Conservation (phyloP, 2,113 vertebrate species). For the Clinocottus analis region DNA sequence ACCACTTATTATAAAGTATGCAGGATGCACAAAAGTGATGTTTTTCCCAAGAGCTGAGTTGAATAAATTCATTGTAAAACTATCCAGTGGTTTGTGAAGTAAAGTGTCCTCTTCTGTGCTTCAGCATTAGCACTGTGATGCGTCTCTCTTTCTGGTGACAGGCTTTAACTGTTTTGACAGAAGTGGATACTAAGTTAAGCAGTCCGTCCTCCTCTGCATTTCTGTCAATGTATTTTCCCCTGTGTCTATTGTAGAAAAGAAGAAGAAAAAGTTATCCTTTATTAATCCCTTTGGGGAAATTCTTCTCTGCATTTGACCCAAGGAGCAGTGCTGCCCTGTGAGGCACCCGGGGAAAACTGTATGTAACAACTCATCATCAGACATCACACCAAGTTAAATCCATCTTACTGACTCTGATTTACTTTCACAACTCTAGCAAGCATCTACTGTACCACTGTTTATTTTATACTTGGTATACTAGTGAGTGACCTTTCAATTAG, state of each 20-base stretch:
- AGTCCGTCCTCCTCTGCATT: background rate
- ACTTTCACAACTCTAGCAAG: background rate
- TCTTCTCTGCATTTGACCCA: too few species aligned
- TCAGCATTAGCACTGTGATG: background rate
- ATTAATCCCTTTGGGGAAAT: too few species aligned
- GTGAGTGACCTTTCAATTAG: background rate
- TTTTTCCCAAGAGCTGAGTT: conserved; percentile 63
- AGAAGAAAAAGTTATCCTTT: too few species aligned
- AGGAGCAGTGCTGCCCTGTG: too few species aligned
- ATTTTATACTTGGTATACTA: background rate
- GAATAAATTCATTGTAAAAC: conserved; percentile 49
- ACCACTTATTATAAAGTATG: conserved; percentile 76
- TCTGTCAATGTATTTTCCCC: background rate
- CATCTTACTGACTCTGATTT: background rate
- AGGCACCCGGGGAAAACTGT: too few species aligned
- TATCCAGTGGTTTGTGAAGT: background rate
- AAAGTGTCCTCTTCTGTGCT: background rate
- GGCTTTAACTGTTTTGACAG: background rate
- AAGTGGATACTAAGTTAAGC: background rate
- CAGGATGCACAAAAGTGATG: conserved; percentile 68
- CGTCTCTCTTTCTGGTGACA: background rate
- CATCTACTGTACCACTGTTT: background rate
- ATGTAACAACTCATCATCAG: background rate
- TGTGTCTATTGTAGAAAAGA: too few species aligned
- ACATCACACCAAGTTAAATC: background rate